A percentile compares a stretch with the other conserved stretches of the same genome.
These are phyloP conservation scores for Drosophila formosana DNA, from an alignment of 2,888 invertebrate species.

Conservation along the genomic window DNA sequence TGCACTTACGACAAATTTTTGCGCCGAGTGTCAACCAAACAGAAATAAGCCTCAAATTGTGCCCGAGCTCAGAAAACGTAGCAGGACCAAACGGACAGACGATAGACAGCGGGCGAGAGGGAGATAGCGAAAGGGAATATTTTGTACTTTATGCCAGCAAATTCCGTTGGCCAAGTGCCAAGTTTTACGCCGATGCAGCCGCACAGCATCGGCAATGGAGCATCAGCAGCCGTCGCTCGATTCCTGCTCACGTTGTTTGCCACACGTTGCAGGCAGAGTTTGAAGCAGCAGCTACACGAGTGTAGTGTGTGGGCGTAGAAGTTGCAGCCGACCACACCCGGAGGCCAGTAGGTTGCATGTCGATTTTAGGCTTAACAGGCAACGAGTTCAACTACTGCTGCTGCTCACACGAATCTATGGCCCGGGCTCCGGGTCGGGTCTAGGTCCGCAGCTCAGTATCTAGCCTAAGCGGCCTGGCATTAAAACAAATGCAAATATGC, in stretches of 20 bases:
- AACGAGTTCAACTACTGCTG: slow-evolving; percentile 64
- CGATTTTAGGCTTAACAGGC: slow-evolving; percentile 76
- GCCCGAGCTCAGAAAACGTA: slow-evolving; percentile 39
- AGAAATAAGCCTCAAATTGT: slow-evolving; percentile 75
- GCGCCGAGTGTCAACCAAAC: slow-evolving; percentile 69
- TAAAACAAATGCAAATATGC: slow-evolving; percentile 77
- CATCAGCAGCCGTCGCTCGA: slow-evolving; percentile 30
- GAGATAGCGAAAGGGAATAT: slow-evolving; percentile 56
- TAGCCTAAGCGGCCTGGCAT: slow-evolving; percentile 61
- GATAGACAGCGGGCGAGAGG: not conserved
- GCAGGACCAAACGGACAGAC: slow-evolving; percentile 16
- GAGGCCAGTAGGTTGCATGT: slow-evolving; percentile 68
- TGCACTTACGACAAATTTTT: slow-evolving; percentile 76
- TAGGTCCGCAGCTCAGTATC: slow-evolving; percentile 9
- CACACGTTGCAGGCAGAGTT: not conserved
- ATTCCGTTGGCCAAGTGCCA: slow-evolving; percentile 78
- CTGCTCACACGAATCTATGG: slow-evolving; percentile 23
- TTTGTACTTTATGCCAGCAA: slow-evolving; percentile 77
- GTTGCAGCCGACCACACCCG: slow-evolving; percentile 53
- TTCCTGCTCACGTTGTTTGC: slow-evolving; percentile 37
- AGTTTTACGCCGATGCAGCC: slow-evolving; percentile 71
- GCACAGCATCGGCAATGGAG: slow-evolving; percentile 48
- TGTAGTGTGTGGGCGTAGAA: slow-evolving; percentile 43
- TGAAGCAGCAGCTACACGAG: not conserved
- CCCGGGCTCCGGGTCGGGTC: slow-evolving; percentile 3